These are phyloP conservation scores for Bombus sibiricus DNA, from an alignment of 1,140 invertebrate genomes.

Conservation along the genomic window DNA sequence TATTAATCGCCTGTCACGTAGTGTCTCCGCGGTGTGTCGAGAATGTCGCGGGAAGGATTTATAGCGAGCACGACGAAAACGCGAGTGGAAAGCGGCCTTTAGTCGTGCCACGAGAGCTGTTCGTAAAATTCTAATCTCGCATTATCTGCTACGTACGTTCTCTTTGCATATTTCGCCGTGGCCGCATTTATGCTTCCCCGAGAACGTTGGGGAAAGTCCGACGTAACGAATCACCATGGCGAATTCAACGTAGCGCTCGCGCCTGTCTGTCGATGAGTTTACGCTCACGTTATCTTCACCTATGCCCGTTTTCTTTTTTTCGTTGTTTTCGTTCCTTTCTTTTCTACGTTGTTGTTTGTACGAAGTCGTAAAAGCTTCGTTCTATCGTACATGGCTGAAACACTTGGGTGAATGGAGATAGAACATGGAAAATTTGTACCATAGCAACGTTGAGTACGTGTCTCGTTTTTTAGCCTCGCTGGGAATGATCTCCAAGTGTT, in stretches of 20 bases:
- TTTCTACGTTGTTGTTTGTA: background rate
- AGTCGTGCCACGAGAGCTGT: slow-evolving; percentile 32
- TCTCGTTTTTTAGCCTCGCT: background rate
- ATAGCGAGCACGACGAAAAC: slow-evolving; percentile 59
- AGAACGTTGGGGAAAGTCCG: slow-evolving; percentile 61
- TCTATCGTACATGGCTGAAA: background rate
- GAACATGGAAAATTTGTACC: background rate
- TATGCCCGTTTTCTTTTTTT: background rate
- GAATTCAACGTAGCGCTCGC: slow-evolving; percentile 11
- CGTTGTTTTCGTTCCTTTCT: background rate
- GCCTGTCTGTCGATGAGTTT: slow-evolving; percentile 50
- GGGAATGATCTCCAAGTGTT: background rate
- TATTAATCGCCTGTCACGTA: slow-evolving; percentile 30
- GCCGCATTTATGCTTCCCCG: slow-evolving; percentile 44
- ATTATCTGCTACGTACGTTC: slow-evolving; percentile 65
- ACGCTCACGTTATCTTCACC: slow-evolving; percentile 29
- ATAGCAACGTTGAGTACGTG: background rate
- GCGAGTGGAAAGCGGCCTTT: slow-evolving; percentile 67
- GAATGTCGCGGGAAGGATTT: slow-evolving; percentile 41
- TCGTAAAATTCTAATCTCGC: slow-evolving; percentile 68
- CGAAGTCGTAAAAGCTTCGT: background rate
- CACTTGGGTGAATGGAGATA: background rate
- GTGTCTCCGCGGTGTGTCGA: background rate
- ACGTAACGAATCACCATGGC: slow-evolving; percentile 57
- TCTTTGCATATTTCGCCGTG: slow-evolving; percentile 66